Conservation (phyloP, 1,140 invertebrate genomes). For the Nephila pilipes region DNA sequence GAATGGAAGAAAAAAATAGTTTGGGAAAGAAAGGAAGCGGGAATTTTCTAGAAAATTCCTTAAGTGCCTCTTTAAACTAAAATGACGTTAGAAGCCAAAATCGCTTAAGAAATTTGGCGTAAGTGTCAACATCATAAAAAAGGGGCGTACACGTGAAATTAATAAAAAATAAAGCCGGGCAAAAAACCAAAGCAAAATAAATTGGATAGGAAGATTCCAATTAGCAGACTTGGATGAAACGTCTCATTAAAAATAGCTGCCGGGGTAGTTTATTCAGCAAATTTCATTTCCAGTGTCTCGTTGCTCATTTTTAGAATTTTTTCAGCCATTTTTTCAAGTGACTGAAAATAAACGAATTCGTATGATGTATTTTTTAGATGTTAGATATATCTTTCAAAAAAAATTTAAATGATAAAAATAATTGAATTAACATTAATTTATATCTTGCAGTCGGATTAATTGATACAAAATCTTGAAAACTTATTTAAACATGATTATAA, state of each 20-base stretch:
- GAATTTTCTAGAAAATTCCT: conserved; percentile 48
- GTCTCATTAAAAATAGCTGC: conserved; percentile 38
- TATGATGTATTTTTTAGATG: too few relatives aligned
- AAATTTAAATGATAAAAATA: too few relatives aligned
- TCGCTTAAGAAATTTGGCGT: neutral
- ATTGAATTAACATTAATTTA: too few relatives aligned
- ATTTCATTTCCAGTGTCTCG: conserved; percentile 43
- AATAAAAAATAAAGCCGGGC: conserved; percentile 11
- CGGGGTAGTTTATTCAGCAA: conserved; percentile 37
- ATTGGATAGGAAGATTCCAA: conserved; percentile 49
- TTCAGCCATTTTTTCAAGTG: too few relatives aligned
- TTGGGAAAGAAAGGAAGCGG: neutral
- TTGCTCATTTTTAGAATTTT: conserved; percentile 34
- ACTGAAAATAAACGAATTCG: too few relatives aligned
- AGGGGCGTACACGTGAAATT: neutral
- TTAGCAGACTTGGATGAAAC: conserved; percentile 19
- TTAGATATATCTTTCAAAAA: too few relatives aligned
- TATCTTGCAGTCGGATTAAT: too few relatives aligned
- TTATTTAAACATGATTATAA: too few relatives aligned
- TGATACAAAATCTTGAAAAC: too few relatives aligned
- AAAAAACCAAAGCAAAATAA: conserved; percentile 61
- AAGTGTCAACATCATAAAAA: conserved; percentile 55
- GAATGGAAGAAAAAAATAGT: conserved; percentile 26
- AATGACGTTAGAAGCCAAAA: conserved; percentile 35
- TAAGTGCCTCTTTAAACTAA: conserved; percentile 58